These are phyloP conservation scores for Griposia aprilina DNA, from an alignment of 2,888 invertebrate genomes.

Conservation along the genomic window DNA sequence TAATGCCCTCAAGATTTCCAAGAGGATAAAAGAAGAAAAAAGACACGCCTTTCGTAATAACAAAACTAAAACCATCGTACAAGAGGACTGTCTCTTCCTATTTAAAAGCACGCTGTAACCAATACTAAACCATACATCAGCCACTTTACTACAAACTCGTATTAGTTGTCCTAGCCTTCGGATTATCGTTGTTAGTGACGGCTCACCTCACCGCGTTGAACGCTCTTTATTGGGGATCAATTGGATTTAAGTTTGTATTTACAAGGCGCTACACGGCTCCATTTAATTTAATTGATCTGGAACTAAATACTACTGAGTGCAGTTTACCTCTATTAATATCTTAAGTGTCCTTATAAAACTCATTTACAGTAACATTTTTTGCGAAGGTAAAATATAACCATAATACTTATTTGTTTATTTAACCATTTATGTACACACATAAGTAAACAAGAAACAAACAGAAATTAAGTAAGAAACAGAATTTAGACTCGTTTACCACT, in stretches of 20 bases:
- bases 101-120: conserved; percentile 11
- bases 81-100: background rate
- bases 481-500: too few relatives aligned
- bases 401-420: too few relatives aligned
- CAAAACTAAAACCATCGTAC: background rate
- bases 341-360: background rate
- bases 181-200: conserved; percentile 70
- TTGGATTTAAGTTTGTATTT: conserved; percentile 61
- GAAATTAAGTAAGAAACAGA: too few relatives aligned
- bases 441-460: too few relatives aligned
- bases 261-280: conserved; percentile 43
- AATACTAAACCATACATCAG: background rate
- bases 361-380: conserved; percentile 12
- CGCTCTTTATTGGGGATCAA: conserved; percentile 65
- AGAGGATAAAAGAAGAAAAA: background rate
- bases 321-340: background rate
- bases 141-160: conserved; percentile 37
- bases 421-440: too few relatives aligned
- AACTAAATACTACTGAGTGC: conserved; percentile 24
- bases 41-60: background rate
- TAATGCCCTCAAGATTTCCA: too few relatives aligned
- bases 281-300: conserved; percentile 51
- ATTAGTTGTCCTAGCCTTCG: conserved; percentile 50
- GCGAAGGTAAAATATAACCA: too few relatives aligned
- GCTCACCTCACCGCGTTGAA: conserved; percentile 64